Conservation (phyloP, 2,888 invertebrate genomes). For the Anthophora plumipes region DNA sequence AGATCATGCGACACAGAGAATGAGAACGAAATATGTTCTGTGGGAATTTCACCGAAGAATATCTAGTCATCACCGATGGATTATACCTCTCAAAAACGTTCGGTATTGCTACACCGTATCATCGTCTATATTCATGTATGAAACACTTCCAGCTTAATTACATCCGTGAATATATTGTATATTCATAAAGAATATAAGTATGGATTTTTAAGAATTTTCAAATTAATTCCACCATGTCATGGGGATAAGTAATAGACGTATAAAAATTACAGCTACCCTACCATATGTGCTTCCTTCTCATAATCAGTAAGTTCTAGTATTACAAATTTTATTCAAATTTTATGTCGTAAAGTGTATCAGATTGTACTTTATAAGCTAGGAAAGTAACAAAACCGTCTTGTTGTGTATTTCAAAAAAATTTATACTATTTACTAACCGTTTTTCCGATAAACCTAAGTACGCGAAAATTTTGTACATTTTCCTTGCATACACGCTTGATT, state of each 20-base stretch:
- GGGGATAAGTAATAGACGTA: background rate
- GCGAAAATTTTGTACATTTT: constrained; percentile 45
- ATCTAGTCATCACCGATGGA: constrained; percentile 31
- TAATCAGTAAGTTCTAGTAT: background rate
- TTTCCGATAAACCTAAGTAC: constrained; percentile 15
- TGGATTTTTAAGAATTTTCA: background rate
- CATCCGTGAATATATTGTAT: background rate
- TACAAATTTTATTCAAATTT: background rate
- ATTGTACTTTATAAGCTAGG: background rate
- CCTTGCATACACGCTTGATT: constrained; percentile 18
- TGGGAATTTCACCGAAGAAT: background rate
- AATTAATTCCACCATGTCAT: background rate
- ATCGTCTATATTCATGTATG: background rate
- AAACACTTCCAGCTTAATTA: background rate
- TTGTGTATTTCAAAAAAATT: constrained; percentile 4
- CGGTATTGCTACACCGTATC: background rate
- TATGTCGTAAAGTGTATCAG: background rate
- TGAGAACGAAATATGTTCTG: background rate
- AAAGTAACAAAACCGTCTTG: constrained; percentile 5
- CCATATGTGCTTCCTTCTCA: background rate
- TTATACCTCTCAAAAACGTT: background rate
- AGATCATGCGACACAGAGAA: background rate
- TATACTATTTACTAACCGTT: constrained; percentile 19
- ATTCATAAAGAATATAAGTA: background rate
- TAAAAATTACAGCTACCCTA: background rate